Base-by-base conservation (phyloP, 2,888 invertebrate species). In the Pachycephus smyrnensis region DNA sequence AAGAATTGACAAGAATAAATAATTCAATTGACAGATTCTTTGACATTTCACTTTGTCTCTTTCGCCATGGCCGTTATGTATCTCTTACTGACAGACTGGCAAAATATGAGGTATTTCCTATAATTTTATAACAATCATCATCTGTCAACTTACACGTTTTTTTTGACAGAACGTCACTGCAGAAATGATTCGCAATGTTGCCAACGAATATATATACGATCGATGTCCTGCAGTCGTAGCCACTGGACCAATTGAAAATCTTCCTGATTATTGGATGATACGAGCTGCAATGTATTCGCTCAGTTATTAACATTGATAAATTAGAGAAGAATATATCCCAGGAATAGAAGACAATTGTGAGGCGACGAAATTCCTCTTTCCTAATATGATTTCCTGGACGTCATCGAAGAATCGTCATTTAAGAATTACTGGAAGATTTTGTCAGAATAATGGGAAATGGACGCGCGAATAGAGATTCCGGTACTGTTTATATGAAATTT, bases 151-250 rank as follows among this genome's bases (percentile, higher is more conserved):
- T 11, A 3, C n/a, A 11, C 74, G 0, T n/a, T 4, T 73, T 73
- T 33, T 33, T 1, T n/a, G 79, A n/a, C 77, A 81, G 81, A 80
- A 73, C 31, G 75, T 84, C 12, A 82, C 78, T 23, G 77, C 78
- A 1, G 81, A 83, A 23, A 80, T 76, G 33, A 69, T 87, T 69
- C 80, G 83, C 40, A 77, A 84, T 68, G 81, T 89, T 2, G 88
- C 89, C 1, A 81, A 87, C 1, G 87, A 87, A 33, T 90, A 91
- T n/a, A 80, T 93, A 37, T 93, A 93, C 80, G 91, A 93, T 82
- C 91, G 88, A 78, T 92, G 91, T 79, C 93, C 93, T 0, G 92
- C 86, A 1, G 88, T 93, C 11, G 90, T 91, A 11, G 93, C 90
- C 0, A 84, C 92, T 0, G 93, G 93, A 0, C 92, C 92, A 0